Conservation (phyloP, 1,140 invertebrate species). For the Drosophila takahashii region DNA sequence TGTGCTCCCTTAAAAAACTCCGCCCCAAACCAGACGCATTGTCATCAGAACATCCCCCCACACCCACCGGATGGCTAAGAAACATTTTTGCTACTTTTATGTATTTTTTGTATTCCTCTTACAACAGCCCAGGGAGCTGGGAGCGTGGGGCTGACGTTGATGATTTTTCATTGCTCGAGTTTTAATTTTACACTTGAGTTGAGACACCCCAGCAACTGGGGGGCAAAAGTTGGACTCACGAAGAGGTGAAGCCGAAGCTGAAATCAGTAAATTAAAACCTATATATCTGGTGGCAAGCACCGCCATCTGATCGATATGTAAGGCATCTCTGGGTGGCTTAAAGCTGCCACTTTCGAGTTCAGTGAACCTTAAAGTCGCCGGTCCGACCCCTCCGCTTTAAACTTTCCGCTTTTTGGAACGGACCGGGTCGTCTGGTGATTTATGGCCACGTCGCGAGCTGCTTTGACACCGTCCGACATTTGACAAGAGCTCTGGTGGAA, state of each 20-base stretch:
- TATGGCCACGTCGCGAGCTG: constrained; percentile 72
- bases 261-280: constrained; percentile 47
- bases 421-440: constrained; percentile 63
- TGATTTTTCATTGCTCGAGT: constrained; percentile 84
- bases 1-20: constrained; percentile 1
- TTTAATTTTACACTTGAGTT: constrained; percentile 85
- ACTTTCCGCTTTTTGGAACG: constrained; percentile 24
- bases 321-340: constrained; percentile 7
- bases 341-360: constrained; percentile 35
- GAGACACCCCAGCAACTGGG: constrained; percentile 27
- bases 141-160: constrained; percentile 70
- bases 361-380: constrained; percentile 56
- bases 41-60: constrained; percentile 37
- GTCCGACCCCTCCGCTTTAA: constrained; percentile 6
- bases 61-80: constrained; percentile 22
- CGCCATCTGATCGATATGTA: constrained; percentile 27
- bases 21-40: constrained; percentile 37
- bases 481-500: constrained; percentile 71
- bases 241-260: not conserved
- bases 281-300: constrained; percentile 11
- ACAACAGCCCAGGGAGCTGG: constrained; percentile 26
- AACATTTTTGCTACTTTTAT: constrained; percentile 67
- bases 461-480: constrained; percentile 80
- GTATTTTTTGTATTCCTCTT: constrained; percentile 33
- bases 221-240: constrained; percentile 10